These are phyloP conservation scores for Sinocyclocheilus rhinocerous DNA, from an alignment of 2,113 vertebrate species.

Conservation along the genomic window DNA sequence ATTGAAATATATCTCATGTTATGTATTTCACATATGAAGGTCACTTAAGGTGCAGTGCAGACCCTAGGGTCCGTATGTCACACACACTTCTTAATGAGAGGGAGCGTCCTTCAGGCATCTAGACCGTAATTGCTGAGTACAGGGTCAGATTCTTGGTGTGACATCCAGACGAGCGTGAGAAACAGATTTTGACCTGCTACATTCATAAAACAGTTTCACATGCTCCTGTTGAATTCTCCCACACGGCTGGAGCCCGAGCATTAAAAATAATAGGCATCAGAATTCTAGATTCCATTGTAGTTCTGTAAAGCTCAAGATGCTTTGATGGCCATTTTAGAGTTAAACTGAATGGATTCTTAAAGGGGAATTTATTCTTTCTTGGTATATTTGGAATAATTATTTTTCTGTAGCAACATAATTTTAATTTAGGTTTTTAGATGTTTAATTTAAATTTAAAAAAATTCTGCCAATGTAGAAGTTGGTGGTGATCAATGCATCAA, in stretches of 20 bases:
- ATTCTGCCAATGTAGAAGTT: too few relatives aligned
- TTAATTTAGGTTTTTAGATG: neutral
- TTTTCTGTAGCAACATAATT: neutral
- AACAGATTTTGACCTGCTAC: conserved; percentile 44
- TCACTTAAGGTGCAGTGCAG: neutral
- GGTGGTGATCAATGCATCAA: neutral
- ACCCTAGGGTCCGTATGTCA: neutral
- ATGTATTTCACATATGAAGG: neutral
- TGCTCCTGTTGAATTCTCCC: neutral
- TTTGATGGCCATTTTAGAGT: neutral
- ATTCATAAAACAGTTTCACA: conserved; percentile 36
- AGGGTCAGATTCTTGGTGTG: conserved; percentile 52
- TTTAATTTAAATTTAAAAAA: neutral
- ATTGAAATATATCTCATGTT: neutral
- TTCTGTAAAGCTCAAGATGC: neutral
- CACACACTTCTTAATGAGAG: conserved; percentile 37
- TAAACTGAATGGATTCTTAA: neutral
- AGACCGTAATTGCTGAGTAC: conserved; percentile 44
- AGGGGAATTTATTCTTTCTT: neutral
- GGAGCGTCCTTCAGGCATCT: conserved; percentile 37
- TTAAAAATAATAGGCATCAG: neutral
- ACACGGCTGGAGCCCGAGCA: conserved; percentile 2
- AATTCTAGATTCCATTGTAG: neutral
- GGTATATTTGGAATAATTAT: neutral
- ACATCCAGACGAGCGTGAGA: conserved; percentile 37